Percentiles rank a stretch among this genome's conserved stretches.
Conservation (phyloP, 2,888 invertebrate genomes). For the Folsomia candida region DNA sequence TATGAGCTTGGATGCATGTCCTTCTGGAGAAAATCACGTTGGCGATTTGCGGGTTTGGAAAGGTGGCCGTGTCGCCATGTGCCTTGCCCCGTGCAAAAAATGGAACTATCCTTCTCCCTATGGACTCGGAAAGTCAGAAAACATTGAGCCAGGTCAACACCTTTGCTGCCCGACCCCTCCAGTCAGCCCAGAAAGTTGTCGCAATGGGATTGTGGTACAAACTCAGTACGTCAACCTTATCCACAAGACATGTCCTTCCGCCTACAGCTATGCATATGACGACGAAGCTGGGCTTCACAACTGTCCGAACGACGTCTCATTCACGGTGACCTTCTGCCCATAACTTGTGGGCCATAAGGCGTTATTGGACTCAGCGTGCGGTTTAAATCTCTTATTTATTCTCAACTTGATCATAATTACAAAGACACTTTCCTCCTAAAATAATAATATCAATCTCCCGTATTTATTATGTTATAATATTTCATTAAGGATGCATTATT, state of each 20-base stretch:
- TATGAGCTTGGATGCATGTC: constrained; percentile 30
- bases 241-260: constrained; percentile 58
- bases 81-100: constrained; percentile 46
- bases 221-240: constrained; percentile 55
- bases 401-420: too few relatives aligned
- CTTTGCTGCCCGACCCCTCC: constrained; percentile 58
- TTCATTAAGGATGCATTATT: too few relatives aligned
- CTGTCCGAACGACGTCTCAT: constrained; percentile 38
- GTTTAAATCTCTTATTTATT: too few relatives aligned
- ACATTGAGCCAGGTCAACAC: constrained; percentile 45
- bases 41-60: constrained; percentile 39
- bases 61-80: constrained; percentile 31
- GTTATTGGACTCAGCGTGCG: too few relatives aligned
- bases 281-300: constrained; percentile 52
- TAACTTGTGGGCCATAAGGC: too few relatives aligned
- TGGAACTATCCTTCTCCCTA: constrained; percentile 42
- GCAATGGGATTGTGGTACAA: constrained; percentile 53
- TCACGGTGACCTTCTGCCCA: constrained; percentile 41
- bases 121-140: constrained; percentile 30
- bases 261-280: constrained; percentile 61
- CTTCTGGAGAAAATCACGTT: constrained; percentile 32
- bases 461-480: too few relatives aligned
- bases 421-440: background rate
- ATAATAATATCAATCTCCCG: background rate
- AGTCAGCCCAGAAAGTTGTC: constrained; percentile 55